Percentiles rank a stretch among this genome's conserved stretches.
phyloP scores from a whole-genome alignment of 2,888 invertebrate genomes.

The Pteria penguin region DNA sequence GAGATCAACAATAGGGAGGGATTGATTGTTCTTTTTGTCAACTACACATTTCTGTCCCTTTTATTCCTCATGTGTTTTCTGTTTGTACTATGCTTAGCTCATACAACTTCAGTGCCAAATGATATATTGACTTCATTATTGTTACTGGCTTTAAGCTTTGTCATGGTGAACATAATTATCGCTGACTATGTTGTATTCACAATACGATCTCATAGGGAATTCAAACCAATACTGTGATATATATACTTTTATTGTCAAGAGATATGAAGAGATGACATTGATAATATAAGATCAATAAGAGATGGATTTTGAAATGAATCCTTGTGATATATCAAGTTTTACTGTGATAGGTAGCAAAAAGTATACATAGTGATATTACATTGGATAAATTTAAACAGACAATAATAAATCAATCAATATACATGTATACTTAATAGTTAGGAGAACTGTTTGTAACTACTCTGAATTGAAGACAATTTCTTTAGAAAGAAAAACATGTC shows the following conservation, averaged over 20 bases:
- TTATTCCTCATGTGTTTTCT: constrained; percentile 68
- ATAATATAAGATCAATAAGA: too few species aligned
- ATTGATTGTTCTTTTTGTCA: constrained; percentile 74
- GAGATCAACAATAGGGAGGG: constrained; percentile 72
- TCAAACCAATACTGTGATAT: constrained; percentile 59
- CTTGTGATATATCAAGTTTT: too few species aligned
- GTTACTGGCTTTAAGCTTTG: constrained; percentile 72
- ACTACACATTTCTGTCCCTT: constrained; percentile 76
- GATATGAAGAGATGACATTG: not conserved
- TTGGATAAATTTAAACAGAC: too few species aligned
- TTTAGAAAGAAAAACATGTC: constrained; percentile 13
- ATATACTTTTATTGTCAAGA: not conserved
- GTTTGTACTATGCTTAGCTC: constrained; percentile 65
- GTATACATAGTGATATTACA: too few species aligned
- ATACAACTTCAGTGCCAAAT: constrained; percentile 61
- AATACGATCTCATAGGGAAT: constrained; percentile 71
- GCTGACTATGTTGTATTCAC: constrained; percentile 76
- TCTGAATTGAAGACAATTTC: too few species aligned
- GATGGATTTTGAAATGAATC: too few species aligned
- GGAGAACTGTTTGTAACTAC: too few species aligned
- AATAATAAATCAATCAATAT: too few species aligned
- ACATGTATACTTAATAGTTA: too few species aligned
- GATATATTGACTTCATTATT: constrained; percentile 63
- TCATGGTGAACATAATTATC: constrained; percentile 72
- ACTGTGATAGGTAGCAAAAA: too few species aligned